Conservation (phyloP, 2,888 invertebrate species). For the Eilema caniola region DNA sequence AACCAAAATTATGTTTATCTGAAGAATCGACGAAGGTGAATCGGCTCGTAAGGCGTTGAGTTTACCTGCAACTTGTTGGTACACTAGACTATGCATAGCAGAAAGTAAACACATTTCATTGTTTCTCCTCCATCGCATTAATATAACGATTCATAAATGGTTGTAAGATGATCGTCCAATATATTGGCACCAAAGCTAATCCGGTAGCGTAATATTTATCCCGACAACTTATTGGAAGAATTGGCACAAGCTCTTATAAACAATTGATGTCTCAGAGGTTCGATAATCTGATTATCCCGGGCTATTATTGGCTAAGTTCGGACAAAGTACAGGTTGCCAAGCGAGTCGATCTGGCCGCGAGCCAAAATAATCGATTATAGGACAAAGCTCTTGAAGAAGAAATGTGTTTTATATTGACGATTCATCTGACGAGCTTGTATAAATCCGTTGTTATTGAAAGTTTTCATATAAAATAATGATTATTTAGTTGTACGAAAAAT, state of each 20-base stretch:
- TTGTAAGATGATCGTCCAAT: background rate
- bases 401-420: conserved; percentile 6
- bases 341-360: background rate
- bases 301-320: conserved; percentile 13
- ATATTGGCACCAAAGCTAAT: background rate
- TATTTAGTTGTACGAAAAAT: too few relatives aligned
- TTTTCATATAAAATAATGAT: background rate
- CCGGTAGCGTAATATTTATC: background rate
- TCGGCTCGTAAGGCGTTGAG: too few relatives aligned
- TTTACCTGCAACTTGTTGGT: too few relatives aligned
- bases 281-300: conserved; percentile 15
- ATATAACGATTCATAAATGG: background rate
- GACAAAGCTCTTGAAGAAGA: background rate
- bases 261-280: background rate
- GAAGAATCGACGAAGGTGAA: background rate
- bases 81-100: background rate
- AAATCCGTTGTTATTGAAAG: background rate
- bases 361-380: conserved; percentile 8
- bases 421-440: background rate
- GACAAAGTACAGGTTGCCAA: background rate
- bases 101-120: background rate
- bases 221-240: background rate
- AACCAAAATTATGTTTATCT: background rate
- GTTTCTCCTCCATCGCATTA: background rate
- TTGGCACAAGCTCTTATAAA: background rate